Evolutionary conservation across 2,888 invertebrate genomes (phyloP).

Genomic region (Drosophila koepferae): DNA sequence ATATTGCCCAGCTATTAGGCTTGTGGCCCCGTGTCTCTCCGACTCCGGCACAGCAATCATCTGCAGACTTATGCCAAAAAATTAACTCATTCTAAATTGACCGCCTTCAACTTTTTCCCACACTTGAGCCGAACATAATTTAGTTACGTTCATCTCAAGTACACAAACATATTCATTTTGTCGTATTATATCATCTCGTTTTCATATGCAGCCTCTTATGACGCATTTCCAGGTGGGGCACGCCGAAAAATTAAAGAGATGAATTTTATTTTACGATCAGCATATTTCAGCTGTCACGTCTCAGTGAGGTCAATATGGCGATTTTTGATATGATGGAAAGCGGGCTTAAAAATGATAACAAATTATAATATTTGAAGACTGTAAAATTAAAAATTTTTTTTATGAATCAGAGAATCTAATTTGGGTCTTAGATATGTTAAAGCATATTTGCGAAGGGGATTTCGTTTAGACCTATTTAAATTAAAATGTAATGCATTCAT

Average conservation of each 20-base stretch:
- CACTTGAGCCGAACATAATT: slow-evolving; percentile 28
- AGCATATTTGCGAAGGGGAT: too few relatives aligned
- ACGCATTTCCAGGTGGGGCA: slow-evolving; percentile 30
- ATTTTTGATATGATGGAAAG: slow-evolving; percentile 12
- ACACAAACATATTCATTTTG: slow-evolving; percentile 9
- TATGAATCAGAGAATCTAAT: not conserved
- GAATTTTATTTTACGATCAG: slow-evolving; percentile 24
- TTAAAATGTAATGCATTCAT: too few relatives aligned
- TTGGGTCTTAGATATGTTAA: too few relatives aligned
- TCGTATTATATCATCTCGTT: slow-evolving; percentile 26
- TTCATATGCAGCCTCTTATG: too few relatives aligned
- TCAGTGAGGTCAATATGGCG: slow-evolving; percentile 26
- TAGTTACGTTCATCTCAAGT: slow-evolving; percentile 19
- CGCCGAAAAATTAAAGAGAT: slow-evolving; percentile 3
- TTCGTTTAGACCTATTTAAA: too few relatives aligned
- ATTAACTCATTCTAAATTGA: slow-evolving; percentile 21
- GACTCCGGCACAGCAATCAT: not conserved
- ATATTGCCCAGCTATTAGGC: slow-evolving; percentile 43
- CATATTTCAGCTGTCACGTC: slow-evolving; percentile 27
- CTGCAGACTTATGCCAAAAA: not conserved
- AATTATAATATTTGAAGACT: not conserved
- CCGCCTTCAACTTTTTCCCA: slow-evolving; percentile 26
- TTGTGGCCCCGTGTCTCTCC: not conserved
- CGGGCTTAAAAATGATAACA: not conserved
- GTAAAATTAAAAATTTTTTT: too few relatives aligned